These are phyloP conservation scores for Synergus itoensis DNA, from an alignment of 2,888 invertebrate species.

Conservation along the genomic window DNA sequence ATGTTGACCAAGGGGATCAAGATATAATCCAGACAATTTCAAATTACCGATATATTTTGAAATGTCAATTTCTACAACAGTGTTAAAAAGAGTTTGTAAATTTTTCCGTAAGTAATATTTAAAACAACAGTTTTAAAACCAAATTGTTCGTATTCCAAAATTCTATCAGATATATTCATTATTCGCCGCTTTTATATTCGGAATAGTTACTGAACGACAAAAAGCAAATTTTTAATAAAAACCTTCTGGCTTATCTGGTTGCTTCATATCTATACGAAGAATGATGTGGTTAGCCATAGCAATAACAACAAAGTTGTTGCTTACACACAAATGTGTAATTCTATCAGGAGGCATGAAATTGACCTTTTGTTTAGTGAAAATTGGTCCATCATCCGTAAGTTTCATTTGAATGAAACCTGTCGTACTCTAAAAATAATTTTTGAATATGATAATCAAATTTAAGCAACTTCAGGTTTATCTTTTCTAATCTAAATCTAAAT, in stretches of 20 bases:
- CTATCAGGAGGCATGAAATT: conserved; percentile 88
- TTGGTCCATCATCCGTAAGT: conserved; percentile 87
- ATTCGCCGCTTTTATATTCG: no score
- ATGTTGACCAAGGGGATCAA: conserved; percentile 94
- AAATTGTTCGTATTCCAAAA: no score
- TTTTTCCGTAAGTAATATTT: conserved; percentile 15
- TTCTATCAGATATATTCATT: no score
- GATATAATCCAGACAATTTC: conserved; percentile 84
- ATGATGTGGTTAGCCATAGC: conserved; percentile 91
- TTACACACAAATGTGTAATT: conserved; percentile 89
- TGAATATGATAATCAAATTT: background rate
- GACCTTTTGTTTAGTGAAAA: conserved; percentile 92
- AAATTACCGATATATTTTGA: conserved; percentile 83
- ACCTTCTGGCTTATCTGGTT: conserved; percentile 90
- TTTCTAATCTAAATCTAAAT: background rate
- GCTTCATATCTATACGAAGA: conserved; percentile 89
- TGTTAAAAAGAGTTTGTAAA: background rate
- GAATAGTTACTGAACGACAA: conserved; percentile 22
- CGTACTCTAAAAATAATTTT: conserved; percentile 72
- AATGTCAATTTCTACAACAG: conserved; percentile 84
- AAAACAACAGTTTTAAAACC: background rate
- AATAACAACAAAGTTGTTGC: conserved; percentile 90
- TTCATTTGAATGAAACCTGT: conserved; percentile 81
- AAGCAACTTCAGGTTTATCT: background rate
- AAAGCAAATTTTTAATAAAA: conserved; percentile 51